Percentiles rank a stretch among this genome's conserved stretches.
These are phyloP conservation scores for Xerus rutilus DNA, from an alignment of 2,797 vertebrate species.

Conservation along the genomic window DNA sequence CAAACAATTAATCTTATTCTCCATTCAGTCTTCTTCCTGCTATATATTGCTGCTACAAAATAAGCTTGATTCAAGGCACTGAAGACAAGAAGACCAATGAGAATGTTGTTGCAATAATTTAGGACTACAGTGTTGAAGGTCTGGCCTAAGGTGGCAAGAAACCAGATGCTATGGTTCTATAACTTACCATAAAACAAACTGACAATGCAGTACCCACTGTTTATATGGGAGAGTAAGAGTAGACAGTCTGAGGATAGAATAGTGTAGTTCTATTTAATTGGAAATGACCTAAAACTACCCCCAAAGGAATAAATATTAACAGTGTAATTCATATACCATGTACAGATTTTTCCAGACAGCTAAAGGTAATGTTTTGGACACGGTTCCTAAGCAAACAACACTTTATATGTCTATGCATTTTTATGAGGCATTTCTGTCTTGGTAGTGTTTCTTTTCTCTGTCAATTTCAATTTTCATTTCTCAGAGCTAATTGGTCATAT, in stretches of 20 bases:
- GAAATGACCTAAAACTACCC: slow-evolving; percentile 64
- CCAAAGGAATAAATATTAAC: slow-evolving; percentile 68
- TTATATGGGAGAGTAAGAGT: slow-evolving; percentile 51
- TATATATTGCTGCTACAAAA: neutral
- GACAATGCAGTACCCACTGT: slow-evolving; percentile 17
- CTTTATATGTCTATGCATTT: slow-evolving; percentile 66
- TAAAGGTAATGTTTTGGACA: slow-evolving; percentile 67
- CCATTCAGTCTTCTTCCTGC: neutral
- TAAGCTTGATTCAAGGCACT: slow-evolving; percentile 34
- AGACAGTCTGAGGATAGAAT: slow-evolving; percentile 45
- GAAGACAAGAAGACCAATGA: slow-evolving; percentile 27
- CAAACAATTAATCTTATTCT: slow-evolving; percentile 13
- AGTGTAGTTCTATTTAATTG: slow-evolving; percentile 69
- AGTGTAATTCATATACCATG: slow-evolving; percentile 64
- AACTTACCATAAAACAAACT: slow-evolving; percentile 61
- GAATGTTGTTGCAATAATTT: slow-evolving; percentile 53
- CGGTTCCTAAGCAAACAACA: slow-evolving; percentile 64
- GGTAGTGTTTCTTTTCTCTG: slow-evolving; percentile 58
- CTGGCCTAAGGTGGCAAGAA: slow-evolving; percentile 48
- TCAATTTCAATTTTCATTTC: slow-evolving; percentile 45
- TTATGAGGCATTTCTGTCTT: slow-evolving; percentile 64
- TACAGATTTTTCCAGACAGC: slow-evolving; percentile 62
- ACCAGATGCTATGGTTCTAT: slow-evolving; percentile 65
- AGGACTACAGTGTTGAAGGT: slow-evolving; percentile 57
- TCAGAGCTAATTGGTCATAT: neutral